Base-by-base conservation (phyloP, 2,113 vertebrate species). In the Passer montanus region DNA sequence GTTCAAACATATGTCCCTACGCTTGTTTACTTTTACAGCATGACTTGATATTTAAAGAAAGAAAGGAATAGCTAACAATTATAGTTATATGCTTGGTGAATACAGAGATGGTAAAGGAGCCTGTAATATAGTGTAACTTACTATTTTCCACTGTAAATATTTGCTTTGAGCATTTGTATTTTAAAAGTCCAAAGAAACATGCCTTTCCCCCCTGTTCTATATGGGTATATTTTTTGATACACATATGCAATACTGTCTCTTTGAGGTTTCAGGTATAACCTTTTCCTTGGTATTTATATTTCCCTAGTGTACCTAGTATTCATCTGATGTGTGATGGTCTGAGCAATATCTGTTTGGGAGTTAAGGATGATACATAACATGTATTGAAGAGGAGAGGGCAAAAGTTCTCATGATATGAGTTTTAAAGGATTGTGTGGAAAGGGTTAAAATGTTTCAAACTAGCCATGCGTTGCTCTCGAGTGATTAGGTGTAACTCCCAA, bases 401-500 rank as follows among this genome's bases (percentile, higher is more conserved):
- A 78, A 94, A 84, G 52, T 89, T 88, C 83, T 87, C 0, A 0
- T 37, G 11, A 68, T 72, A 53, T 14, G 56, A 75, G 64, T 96
- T 94, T 94, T 78, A 78, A 70, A 80, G 49, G 66, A 70, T 75
- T 86, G 56, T 64, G 37, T 70, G 49, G 89, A 93, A 93, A 90
- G 97, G 67, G 93, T 95, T 95, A 97, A 93, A 56, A 77, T 84
- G 78, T 81, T 97, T 93, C 5, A 15, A 91, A 93, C 84, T 84
- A 91, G 76, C 74, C 82, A 74, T 87, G 50, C 2, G 2, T 79
- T 92, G 80, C 66, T 76, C 46, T 93, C 46, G 2, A n/a, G 81
- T 97, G 97, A 97, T 98, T 97, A 98, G 98, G 97, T 97, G 95
- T 96, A 91, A 94, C 97, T 98, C 97, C 98, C 98, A 97, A 98